Base-by-base conservation (phyloP, 2,797 vertebrate genomes). In the Pseudochromis fuscus region DNA sequence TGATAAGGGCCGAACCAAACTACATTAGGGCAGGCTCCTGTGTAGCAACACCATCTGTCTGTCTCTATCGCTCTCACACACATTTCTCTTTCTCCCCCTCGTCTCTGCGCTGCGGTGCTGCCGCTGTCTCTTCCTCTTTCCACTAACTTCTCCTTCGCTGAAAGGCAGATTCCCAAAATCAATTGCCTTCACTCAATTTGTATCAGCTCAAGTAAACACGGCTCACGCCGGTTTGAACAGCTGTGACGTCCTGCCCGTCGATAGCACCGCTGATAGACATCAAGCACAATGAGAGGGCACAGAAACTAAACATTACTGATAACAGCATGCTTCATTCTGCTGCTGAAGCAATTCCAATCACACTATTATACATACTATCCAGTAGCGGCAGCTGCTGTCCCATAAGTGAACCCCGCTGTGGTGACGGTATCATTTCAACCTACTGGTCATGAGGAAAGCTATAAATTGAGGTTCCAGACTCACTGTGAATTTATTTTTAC, bases 41-140 rank as follows among this genome's bases (percentile, higher is more conserved):
- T 79, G 79, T 64, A 81, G 79, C 74, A 76, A 56, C 79, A 81
- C 84, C 85, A 88, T 90, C 88, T 89, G 75, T 87, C 78, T 84
- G 82, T 84, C 86, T 90, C 79, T 88, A 83, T 86, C 62, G 52
- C 67, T 12, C 79, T 84, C 74, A 67, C 89, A 88, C 85, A 91
- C 90, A 89, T 75, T 74, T 82, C 78, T 82, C 78, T 63, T 66
- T 74, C 72, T 77, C 67, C 72, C 77, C 58, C 63, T 82, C 72
- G 61, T 53, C 10, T 23, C 59, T 73, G 74, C 62, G 21, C 64
- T 25, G 42, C 82, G 72, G 57, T 79, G 75, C 77, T 38, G 40
- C n/a, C n/a, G 63, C 72, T 56, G 67, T 79, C 78, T 74, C 60
- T 63, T 61, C 63, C 52, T 19, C 65, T 71, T 67, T 70, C 52